phyloP scores from a whole-genome alignment of 1,140 invertebrate genomes.

The Schmidtea mediterranea region DNA sequence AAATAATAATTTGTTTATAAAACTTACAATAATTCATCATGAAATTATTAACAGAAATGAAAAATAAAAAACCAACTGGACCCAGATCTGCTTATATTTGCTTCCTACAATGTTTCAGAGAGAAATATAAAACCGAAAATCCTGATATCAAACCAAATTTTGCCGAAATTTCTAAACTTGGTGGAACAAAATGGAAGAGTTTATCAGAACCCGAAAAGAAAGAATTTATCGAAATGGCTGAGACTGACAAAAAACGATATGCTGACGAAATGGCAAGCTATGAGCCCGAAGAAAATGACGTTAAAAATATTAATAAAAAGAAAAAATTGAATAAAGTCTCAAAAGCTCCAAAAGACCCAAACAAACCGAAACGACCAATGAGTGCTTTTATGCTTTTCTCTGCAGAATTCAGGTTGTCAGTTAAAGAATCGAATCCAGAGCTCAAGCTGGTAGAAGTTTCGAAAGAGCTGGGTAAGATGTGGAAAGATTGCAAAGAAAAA shows the following conservation, averaged over 20 bases:
- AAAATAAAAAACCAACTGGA: constrained; percentile 53
- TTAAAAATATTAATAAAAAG: constrained; percentile 35
- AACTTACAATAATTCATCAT: too few relatives aligned
- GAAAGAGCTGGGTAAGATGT: constrained; percentile 76
- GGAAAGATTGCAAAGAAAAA: constrained; percentile 60
- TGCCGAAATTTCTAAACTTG: too few relatives aligned
- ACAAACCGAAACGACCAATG: constrained; percentile 89
- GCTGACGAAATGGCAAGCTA: constrained; percentile 83
- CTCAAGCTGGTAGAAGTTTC: constrained; percentile 84
- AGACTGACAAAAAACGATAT: constrained; percentile 62
- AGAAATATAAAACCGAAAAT: constrained; percentile 69
- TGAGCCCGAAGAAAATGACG: constrained; percentile 59
- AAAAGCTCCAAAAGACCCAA: constrained; percentile 82
- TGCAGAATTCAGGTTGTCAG: constrained; percentile 73
- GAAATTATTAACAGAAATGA: constrained; percentile 15
- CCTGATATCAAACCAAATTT: too few relatives aligned
- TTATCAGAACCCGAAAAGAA: too few relatives aligned
- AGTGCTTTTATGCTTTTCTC: constrained; percentile 99
- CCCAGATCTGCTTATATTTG: constrained; percentile 96
- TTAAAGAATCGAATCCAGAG: constrained; percentile 66
- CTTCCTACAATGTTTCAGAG: constrained; percentile 92
- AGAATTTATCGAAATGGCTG: constrained; percentile 90
- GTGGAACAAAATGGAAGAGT: too few relatives aligned
- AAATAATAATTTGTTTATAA: too few relatives aligned
- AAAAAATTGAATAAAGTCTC: too few relatives aligned